A percentile compares a stretch with the other conserved stretches of the same genome.
Evolutionary conservation across 2,113 vertebrate species (phyloP).

Genomic region (Cebidichthys violaceus): DNA sequence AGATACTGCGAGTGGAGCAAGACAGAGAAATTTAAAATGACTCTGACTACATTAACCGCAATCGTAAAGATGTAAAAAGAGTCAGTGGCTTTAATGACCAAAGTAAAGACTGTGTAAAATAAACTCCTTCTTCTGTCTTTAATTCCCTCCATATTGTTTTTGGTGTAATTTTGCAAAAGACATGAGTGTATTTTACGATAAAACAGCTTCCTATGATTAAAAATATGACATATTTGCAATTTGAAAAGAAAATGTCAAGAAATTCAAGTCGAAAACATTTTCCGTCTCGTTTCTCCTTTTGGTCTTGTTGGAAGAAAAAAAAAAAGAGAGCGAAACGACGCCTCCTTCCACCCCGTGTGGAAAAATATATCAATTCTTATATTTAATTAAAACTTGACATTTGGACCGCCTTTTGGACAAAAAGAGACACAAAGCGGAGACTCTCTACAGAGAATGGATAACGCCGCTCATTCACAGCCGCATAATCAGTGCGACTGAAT

Average conservation of each 20-base stretch:
- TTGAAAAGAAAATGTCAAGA: not conserved
- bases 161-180: no score
- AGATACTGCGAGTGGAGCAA: no score
- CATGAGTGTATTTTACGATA: no score
- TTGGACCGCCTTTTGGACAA: not conserved
- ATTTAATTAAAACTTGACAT: constrained; percentile 15
- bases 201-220: no score
- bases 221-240: not conserved
- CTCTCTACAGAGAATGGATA: not conserved
- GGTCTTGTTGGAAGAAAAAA: not conserved
- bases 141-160: no score
- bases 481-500: not conserved
- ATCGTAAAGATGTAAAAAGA: no score
- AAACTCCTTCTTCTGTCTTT: no score
- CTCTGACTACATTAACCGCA: no score
- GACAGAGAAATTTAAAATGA: no score
- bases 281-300: not conserved
- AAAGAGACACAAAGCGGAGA: not conserved
- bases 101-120: no score
- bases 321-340: not conserved
- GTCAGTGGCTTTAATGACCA: no score
- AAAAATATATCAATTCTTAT: not conserved
- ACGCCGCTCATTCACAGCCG: not conserved
- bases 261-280: not conserved
- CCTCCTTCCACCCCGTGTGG: not conserved